Evolutionary conservation across 2,113 vertebrate species (phyloP), one percentile per base, ranked within the genome.

Genomic region (Uria lomvia): DNA sequence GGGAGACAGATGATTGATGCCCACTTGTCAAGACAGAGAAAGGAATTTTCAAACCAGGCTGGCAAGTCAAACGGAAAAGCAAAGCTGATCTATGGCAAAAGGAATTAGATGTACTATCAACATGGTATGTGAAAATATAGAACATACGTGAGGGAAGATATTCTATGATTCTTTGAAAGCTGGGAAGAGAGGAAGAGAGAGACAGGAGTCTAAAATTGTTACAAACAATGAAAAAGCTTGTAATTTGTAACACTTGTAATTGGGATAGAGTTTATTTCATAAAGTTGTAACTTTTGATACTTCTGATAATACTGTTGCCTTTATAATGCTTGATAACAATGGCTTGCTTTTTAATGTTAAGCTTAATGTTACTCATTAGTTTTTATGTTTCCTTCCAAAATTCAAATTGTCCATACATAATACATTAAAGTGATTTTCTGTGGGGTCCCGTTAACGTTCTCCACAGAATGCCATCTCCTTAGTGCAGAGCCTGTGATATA

Each of bases 391-490:
- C 42, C 32, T 94, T 97, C 63, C 47, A 81, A 92, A 95, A 60
- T 89, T 94, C 32, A 91, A 73, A 71, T 78, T 78, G 29, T 62
- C 68, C n/a, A 75, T 83, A 87, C 67, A 86, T 91, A 93, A 93
- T 80, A 32, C 3, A 66, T 68, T 87, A 83, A 42, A 66, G 30
- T 42, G n/a, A 32, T 92, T 91, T 95, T 65, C 30, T 85, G 13
- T 91, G 74, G 65, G 3, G 20, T 58, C 13, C 40, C 22, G 56
- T 84, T 94, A 96, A 78, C 27, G 45, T 89, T 87, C 34, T 94
- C 32, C 12, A 10, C 78, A 92, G 80, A 91, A 92, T 76, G 42
- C 32, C 36, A 52, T 63, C 53, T 86, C 36, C 32, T 90, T 95
- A 77, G 43, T 67, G 40, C 24, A 74, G 74, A 86, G 50, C 8